Base-by-base conservation (phyloP, 1,140 invertebrate species). In the Trichonephila clavata region DNA sequence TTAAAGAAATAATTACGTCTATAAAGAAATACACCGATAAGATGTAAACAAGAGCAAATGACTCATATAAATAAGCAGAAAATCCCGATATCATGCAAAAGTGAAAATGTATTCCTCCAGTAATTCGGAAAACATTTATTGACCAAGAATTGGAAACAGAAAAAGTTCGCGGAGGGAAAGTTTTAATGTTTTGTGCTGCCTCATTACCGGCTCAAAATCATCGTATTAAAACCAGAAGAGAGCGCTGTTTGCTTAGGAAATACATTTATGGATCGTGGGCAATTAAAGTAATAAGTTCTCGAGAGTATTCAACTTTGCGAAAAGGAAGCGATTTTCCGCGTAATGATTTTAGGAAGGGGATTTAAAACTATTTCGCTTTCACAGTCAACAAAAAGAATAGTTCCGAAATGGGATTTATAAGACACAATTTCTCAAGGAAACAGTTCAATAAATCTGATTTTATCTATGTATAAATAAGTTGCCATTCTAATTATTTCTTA, bases 191-290 rank as follows among this genome's bases (percentile, higher is more conserved):
- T 77, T 77, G 71, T 18, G 5, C 16, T 27, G 71, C 27, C 32
- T 77, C 71, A 77, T 77, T 77, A 77, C n/a, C 24, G 32, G 18
- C 16, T 77, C 16, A 77, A 77, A 39, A 77, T 77, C 71, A 77
- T 77, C 27, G 5, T 20, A 32, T 77, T 77, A 77, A 77, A 77
- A 77, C 24, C 10, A n/a, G 65, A 71, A 32, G 16, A 16, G 16
- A 6, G 16, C 16, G 1, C 14, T 1, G 27, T 77, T 77, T 39
- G 18, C 14, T 77, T 32, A 16, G 18, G 24, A 39, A 20, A 20
- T 18, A 20, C 27, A 16, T 39, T 39, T 32, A 32, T 77, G 14
- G 32, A 32, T 32, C 24, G 14, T 39, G 4, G 27, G 18, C 32
- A 77, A 77, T 77, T 77, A 39, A 18, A 32, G 13, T 77, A 77